phyloP scores from a whole-genome alignment of 2,888 invertebrate genomes.

The Patella ulyssiponensis region DNA sequence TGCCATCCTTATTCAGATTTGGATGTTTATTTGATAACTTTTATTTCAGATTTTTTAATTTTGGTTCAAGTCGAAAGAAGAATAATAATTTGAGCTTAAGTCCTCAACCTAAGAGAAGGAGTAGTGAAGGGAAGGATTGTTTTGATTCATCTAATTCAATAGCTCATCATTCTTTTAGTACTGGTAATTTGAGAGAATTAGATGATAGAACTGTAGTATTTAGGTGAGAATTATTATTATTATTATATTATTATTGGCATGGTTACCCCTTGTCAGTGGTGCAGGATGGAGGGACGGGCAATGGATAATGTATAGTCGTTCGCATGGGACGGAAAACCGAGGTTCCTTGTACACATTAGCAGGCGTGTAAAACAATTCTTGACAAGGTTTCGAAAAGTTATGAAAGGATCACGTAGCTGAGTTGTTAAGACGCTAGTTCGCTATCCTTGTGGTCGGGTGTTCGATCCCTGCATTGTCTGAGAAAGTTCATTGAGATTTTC shows the following conservation, averaged over 20 bases:
- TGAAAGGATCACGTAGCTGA: too few species aligned
- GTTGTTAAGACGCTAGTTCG: too few species aligned
- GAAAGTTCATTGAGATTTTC: too few species aligned
- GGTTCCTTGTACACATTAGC: too few species aligned
- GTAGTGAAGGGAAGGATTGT: constrained; percentile 64
- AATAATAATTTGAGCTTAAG: constrained; percentile 75
- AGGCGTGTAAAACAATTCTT: background rate
- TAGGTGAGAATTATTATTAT: constrained; percentile 36
- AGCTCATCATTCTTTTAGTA: constrained; percentile 86
- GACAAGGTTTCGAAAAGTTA: too few species aligned
- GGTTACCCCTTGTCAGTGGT: too few species aligned
- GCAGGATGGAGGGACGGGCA: too few species aligned
- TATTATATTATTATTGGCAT: background rate
- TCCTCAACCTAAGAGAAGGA: constrained; percentile 70
- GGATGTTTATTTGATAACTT: background rate
- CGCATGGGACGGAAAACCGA: too few species aligned
- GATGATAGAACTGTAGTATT: constrained; percentile 51
- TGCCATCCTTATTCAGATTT: too few species aligned
- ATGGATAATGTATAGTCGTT: too few species aligned
- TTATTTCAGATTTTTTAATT: constrained; percentile 85
- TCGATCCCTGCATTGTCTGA: too few species aligned
- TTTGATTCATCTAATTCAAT: constrained; percentile 39
- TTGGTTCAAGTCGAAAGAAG: constrained; percentile 89
- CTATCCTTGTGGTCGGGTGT: too few species aligned
- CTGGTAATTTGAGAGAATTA: constrained; percentile 84